Conservation (phyloP, 2,888 invertebrate genomes). For the Macrosoma leucophasiata region DNA sequence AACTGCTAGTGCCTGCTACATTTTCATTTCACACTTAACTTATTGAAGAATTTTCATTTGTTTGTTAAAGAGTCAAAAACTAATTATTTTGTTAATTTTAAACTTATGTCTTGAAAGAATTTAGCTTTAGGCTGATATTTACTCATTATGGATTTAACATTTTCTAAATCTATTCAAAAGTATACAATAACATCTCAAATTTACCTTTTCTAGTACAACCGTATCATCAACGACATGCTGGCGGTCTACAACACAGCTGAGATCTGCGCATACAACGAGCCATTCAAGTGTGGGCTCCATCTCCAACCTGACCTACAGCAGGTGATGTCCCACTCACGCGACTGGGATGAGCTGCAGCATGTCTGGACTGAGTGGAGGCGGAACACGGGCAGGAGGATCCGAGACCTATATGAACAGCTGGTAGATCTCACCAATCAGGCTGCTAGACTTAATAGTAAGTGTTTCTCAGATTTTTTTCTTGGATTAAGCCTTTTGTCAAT, state of each 20-base stretch:
- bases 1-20: no score
- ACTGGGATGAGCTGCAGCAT: constrained; percentile 92
- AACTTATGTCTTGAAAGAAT: no score
- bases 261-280: constrained; percentile 89
- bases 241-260: constrained; percentile 90
- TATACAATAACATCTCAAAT: no score
- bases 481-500: no score
- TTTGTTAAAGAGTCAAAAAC: no score
- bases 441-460: constrained; percentile 86
- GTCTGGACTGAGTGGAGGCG: constrained; percentile 95
- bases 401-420: constrained; percentile 87
- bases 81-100: no score
- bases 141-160: no score
- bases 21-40: no score
- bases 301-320: constrained; percentile 85
- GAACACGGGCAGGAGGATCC: constrained; percentile 85
- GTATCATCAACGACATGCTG: constrained; percentile 91
- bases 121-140: no score
- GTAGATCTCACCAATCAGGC: constrained; percentile 88
- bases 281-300: constrained; percentile 86
- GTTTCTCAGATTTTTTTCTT: no score
- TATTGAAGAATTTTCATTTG: no score
- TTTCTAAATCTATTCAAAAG: no score
- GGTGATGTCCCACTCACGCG: constrained; percentile 84
- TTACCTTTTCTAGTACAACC: constrained; percentile 83